Conservation (phyloP, 2,113 vertebrate species). For the Dromiciops gliroides region DNA sequence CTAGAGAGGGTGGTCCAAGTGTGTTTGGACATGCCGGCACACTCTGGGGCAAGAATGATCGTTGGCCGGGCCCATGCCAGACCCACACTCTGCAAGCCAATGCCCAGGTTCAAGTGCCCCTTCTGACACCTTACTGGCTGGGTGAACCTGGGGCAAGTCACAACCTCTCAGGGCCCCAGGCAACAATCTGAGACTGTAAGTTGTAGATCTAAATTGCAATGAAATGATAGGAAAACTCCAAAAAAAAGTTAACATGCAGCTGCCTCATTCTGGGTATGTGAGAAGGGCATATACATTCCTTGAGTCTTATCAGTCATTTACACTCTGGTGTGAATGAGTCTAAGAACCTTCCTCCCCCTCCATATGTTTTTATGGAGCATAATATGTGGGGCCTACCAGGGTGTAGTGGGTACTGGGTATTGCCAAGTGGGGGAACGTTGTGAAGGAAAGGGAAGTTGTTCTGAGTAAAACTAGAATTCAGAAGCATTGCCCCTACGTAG, state of each 20-base stretch:
- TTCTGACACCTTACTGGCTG: no score
- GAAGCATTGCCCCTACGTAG: neutral
- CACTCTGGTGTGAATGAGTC: neutral
- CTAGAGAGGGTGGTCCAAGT: no score
- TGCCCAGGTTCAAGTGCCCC: neutral
- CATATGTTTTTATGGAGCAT: neutral
- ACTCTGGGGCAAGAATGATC: neutral
- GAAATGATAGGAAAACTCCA: neutral
- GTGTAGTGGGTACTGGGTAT: neutral
- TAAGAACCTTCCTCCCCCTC: neutral
- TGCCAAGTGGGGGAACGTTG: neutral
- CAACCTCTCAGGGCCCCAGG: neutral
- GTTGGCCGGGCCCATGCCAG: no score
- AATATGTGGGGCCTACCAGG: no score
- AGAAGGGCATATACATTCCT: neutral
- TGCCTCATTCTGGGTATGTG: neutral
- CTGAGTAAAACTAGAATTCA: neutral
- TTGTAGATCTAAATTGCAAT: neutral
- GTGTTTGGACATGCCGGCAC: no score
- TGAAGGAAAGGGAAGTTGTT: neutral
- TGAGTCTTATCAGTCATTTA: neutral
- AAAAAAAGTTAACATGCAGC: neutral
- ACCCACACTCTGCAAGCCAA: neutral
- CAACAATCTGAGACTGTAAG: no score
- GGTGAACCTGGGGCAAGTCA: no score